phyloP scores from a whole-genome alignment of 2,113 vertebrate species.

The Pseudopodoces humilis region DNA sequence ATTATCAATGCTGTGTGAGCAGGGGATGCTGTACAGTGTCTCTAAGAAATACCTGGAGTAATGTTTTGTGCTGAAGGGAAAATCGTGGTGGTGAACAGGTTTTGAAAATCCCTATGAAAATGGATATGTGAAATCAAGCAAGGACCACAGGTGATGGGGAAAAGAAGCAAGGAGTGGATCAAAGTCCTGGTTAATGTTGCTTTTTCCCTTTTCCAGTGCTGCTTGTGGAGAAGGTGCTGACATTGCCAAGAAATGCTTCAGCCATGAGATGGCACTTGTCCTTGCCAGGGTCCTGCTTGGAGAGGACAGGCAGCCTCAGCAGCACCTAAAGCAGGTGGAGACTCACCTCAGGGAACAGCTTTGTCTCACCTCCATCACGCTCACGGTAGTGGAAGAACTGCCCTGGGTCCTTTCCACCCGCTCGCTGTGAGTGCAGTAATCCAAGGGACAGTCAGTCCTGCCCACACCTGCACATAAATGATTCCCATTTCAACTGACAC shows the following conservation, averaged over 20 bases:
- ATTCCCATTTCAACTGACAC: accelerated
- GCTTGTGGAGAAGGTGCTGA: neutral
- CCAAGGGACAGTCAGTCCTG: accelerated
- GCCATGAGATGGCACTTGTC: neutral
- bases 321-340: neutral
- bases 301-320: neutral
- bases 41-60: neutral
- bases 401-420: accelerated
- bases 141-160: neutral
- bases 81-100: neutral
- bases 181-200: neutral
- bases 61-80: neutral
- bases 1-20: neutral
- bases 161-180: neutral
- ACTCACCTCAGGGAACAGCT: neutral
- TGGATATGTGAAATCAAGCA: accelerated
- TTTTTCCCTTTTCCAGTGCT: neutral
- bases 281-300: neutral
- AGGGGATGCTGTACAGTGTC: accelerated
- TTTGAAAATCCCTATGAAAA: neutral
- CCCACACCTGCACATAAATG: accelerated
- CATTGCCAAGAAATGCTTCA: neutral
- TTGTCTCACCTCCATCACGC: accelerated
- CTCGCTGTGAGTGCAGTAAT: accelerated
- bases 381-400: accelerated